These are phyloP conservation scores for Bedellia somnulentella DNA, from an alignment of 2,888 invertebrate genomes.

Conservation along the genomic window DNA sequence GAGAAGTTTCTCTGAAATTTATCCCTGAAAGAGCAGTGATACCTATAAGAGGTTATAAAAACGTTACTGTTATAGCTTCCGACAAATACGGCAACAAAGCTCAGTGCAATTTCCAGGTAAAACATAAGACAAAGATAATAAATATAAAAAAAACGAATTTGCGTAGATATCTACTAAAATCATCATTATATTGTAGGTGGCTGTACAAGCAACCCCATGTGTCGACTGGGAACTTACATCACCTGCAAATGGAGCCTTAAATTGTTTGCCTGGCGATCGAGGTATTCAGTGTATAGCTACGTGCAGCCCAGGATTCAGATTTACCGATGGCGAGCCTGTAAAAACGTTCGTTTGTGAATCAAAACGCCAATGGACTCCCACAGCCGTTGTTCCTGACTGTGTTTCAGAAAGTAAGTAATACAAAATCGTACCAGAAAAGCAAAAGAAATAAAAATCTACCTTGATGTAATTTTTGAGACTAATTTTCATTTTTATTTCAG, in stretches of 20 bases:
- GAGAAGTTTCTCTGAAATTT: conserved; percentile 81
- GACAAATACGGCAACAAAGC: conserved; percentile 89
- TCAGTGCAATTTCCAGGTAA: conserved; percentile 87
- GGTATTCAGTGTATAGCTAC: conserved; percentile 88
- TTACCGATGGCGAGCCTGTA: conserved; percentile 86
- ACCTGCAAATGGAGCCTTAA: conserved; percentile 85
- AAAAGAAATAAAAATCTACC: too few species aligned
- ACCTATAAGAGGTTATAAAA: conserved; percentile 84
- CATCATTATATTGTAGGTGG: conserved; percentile 66
- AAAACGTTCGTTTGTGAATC: conserved; percentile 86
- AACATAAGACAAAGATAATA: conserved; percentile 4
- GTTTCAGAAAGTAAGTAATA: conserved; percentile 79
- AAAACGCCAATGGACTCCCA: conserved; percentile 82
- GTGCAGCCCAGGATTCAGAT: conserved; percentile 84
- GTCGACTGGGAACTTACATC: conserved; percentile 92
- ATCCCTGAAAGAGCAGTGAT: conserved; percentile 84
- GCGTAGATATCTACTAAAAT: too few species aligned
- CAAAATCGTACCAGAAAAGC: neutral
- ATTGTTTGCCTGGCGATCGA: conserved; percentile 80
- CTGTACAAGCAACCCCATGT: conserved; percentile 91
- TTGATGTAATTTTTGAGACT: too few species aligned
- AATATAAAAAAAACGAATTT: neutral
- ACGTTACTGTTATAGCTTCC: conserved; percentile 86
- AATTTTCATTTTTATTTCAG: conserved; percentile 29
- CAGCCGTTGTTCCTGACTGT: conserved; percentile 90